A percentile compares a stretch with the other conserved stretches of the same genome.
phyloP scores from a whole-genome alignment of 1,140 invertebrate species.

The Stenopsyche tienmushanensis region DNA sequence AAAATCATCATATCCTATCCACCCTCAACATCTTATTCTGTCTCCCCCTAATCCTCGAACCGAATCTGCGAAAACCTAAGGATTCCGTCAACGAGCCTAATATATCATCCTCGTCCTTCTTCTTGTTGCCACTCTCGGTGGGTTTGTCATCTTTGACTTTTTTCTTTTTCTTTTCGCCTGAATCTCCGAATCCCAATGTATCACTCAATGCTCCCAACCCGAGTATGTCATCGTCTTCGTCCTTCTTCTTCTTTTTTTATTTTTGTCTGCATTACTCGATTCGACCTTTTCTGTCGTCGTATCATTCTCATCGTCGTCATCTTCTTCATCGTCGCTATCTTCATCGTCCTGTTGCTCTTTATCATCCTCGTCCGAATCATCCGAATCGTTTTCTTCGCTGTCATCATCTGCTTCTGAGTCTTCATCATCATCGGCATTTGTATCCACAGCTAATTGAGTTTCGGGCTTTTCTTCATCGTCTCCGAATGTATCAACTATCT shows the following conservation, averaged over 20 bases:
- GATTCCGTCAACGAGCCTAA: constrained; percentile 30
- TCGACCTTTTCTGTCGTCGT: constrained; percentile 44
- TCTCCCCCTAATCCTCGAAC: constrained; percentile 46
- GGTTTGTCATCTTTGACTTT: constrained; percentile 41
- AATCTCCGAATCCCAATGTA: constrained; percentile 43
- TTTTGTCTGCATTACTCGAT: constrained; percentile 9
- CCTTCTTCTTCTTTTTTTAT: constrained; percentile 36
- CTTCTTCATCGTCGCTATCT: constrained; percentile 15
- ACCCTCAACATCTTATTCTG: constrained; percentile 57
- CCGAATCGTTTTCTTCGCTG: constrained; percentile 25
- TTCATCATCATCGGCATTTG: constrained; percentile 35
- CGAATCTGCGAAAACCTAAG: constrained; percentile 33
- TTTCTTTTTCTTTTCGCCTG: constrained; percentile 45
- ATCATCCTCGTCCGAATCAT: constrained; percentile 40
- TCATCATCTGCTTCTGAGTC: constrained; percentile 43
- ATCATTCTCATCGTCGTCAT: constrained; percentile 41
- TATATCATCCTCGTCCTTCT: constrained; percentile 33
- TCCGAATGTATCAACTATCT: constrained; percentile 51
- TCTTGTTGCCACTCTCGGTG: constrained; percentile 19
- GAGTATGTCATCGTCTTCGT: constrained; percentile 40
- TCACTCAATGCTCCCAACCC: constrained; percentile 43
- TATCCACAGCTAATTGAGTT: constrained; percentile 41
- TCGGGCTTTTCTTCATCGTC: constrained; percentile 52
- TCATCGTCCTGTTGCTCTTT: constrained; percentile 45
- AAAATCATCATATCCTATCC: constrained; percentile 47